phyloP scores from a whole-genome alignment of 1,140 invertebrate species.

The Lamellibrachia luymesi region DNA sequence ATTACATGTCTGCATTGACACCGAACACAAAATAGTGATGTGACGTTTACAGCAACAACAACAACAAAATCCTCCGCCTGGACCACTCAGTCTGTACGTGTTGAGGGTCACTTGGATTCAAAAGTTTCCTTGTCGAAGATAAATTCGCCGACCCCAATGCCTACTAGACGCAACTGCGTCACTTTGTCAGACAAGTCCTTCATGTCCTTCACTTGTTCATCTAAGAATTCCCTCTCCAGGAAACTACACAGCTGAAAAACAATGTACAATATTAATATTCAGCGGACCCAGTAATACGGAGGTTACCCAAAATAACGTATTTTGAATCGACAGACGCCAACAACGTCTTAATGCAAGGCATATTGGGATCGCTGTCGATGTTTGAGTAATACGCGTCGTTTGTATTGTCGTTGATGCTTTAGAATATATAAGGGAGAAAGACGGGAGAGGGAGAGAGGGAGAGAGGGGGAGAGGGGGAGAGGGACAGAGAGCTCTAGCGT shows the following conservation, averaged over 20 bases:
- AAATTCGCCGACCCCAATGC: slow-evolving; percentile 72
- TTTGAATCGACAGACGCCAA: too few relatives aligned
- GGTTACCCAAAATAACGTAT: too few relatives aligned
- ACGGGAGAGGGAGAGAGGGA: too few relatives aligned
- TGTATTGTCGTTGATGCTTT: too few relatives aligned
- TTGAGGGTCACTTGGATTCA: not conserved
- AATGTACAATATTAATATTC: not conserved
- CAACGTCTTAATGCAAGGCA: too few relatives aligned
- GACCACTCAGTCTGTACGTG: not conserved
- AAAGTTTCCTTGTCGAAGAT: slow-evolving; percentile 70
- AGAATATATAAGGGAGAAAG: too few relatives aligned
- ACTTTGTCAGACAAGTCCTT: slow-evolving; percentile 72
- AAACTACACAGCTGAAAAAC: slow-evolving; percentile 64
- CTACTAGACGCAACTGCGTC: slow-evolving; percentile 70
- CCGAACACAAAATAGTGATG: not conserved
- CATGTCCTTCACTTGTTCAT: slow-evolving; percentile 75
- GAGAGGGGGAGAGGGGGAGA: too few relatives aligned
- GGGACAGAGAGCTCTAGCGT: too few relatives aligned
- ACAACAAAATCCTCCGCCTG: not conserved
- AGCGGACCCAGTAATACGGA: not conserved
- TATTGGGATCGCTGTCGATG: too few relatives aligned
- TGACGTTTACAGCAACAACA: not conserved
- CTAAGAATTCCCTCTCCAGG: slow-evolving; percentile 70
- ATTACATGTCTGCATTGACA: not conserved
- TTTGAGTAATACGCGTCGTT: too few relatives aligned